phyloP scores from a whole-genome alignment of 2,888 invertebrate genomes.

The Mayetiola destructor region DNA sequence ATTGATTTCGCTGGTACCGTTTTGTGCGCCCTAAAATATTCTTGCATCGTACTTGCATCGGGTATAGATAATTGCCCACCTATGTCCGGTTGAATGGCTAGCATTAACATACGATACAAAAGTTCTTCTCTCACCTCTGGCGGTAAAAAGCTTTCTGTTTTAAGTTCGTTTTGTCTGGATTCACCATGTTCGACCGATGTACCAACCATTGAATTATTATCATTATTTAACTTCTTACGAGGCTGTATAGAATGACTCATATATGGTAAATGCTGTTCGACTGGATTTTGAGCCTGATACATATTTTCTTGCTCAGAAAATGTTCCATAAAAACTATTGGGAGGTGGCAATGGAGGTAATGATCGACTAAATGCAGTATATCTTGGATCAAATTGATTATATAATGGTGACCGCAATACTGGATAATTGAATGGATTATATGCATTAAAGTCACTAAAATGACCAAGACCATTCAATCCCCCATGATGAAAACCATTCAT shows the following conservation, averaged over 20 bases:
- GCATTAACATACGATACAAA: slow-evolving; percentile 53
- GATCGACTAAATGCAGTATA: slow-evolving; percentile 14
- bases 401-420: slow-evolving; percentile 18
- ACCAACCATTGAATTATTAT: slow-evolving; percentile 24
- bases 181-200: slow-evolving; percentile 34
- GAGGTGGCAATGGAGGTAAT: slow-evolving; percentile 15
- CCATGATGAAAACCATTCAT: slow-evolving; percentile 13
- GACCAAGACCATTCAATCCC: background rate
- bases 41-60: slow-evolving; percentile 9
- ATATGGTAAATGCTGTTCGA: slow-evolving; percentile 29
- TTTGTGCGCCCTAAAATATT: slow-evolving; percentile 22
- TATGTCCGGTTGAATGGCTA: slow-evolving; percentile 52
- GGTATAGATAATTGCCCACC: slow-evolving; percentile 42
- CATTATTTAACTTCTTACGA: slow-evolving; percentile 29
- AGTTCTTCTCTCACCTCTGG: slow-evolving; percentile 56
- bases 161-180: too few species aligned
- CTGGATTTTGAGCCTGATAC: slow-evolving; percentile 21
- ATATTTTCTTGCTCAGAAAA: slow-evolving; percentile 19
- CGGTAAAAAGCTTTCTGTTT: too few species aligned
- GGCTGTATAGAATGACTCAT: slow-evolving; percentile 36
- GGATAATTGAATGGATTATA: slow-evolving; percentile 15
- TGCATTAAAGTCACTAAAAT: background rate
- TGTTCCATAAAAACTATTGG: slow-evolving; percentile 1
- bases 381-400: slow-evolving; percentile 16
- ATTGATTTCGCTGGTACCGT: slow-evolving; percentile 32